phyloP scores from a whole-genome alignment of 23 tunicate species.

The Phallusia fumigata region DNA sequence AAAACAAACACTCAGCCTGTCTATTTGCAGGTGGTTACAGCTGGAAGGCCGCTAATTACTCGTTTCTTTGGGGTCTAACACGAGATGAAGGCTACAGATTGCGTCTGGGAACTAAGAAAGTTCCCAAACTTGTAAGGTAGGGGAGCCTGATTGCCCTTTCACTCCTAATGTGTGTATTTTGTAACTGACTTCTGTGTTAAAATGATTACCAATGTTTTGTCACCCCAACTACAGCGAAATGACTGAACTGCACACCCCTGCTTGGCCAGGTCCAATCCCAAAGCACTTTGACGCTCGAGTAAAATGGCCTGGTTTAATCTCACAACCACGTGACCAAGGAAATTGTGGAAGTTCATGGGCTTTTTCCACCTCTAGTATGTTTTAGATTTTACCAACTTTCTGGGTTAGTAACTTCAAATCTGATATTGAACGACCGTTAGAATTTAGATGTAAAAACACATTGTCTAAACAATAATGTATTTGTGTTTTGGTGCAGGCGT shows the following conservation, averaged over 20 bases:
- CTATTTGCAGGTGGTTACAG: conserved; percentile 46
- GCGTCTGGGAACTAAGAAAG: conserved; percentile 49
- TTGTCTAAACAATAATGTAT: too few relatives aligned
- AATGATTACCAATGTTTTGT: not conserved
- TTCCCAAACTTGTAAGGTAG: conserved; percentile 42
- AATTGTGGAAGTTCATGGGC: conserved; percentile 56
- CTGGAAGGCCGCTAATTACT: conserved; percentile 59
- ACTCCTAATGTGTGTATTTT: not conserved
- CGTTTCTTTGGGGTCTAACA: conserved; percentile 64
- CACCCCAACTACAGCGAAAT: conserved; percentile 17
- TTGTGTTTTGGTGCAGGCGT: conserved; percentile 21
- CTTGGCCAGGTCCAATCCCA: not conserved
- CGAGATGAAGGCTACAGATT: conserved; percentile 22
- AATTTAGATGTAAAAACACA: too few relatives aligned
- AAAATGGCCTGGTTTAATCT: conserved; percentile 31
- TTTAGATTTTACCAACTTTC: not conserved
- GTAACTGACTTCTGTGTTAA: not conserved
- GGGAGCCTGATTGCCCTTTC: not conserved
- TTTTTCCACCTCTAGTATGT: conserved; percentile 42
- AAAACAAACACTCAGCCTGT: too few relatives aligned
- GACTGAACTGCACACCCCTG: conserved; percentile 13
- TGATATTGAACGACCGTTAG: too few relatives aligned
- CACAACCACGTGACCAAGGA: conserved; percentile 39
- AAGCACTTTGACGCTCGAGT: conserved; percentile 31
- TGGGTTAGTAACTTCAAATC: too few relatives aligned